Conservation (phyloP, 2,888 invertebrate species). For the Sesia bembeciformis region DNA sequence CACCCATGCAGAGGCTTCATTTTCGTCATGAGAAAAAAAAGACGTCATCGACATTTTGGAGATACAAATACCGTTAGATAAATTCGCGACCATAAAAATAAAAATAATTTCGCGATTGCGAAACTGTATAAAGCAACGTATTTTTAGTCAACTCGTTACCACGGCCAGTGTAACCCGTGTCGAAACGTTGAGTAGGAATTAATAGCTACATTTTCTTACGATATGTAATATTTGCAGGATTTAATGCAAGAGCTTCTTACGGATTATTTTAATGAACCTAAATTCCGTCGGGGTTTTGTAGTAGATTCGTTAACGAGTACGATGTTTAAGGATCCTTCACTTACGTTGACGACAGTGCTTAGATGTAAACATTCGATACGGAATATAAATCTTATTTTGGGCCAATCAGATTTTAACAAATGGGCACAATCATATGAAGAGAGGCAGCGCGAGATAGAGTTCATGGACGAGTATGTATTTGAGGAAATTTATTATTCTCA, state of each 20-base stretch:
- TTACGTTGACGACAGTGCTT: conserved; percentile 40
- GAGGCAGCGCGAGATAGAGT: conserved; percentile 35
- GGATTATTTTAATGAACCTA: conserved; percentile 37
- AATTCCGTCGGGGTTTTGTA: conserved; percentile 48
- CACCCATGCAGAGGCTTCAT: too few species aligned
- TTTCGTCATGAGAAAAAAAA: too few species aligned
- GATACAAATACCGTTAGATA: too few species aligned
- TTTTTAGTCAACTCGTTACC: too few species aligned
- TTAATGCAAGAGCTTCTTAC: conserved; percentile 43
- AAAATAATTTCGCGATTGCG: too few species aligned
- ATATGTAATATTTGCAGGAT: conserved; percentile 30
- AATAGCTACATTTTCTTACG: too few species aligned
- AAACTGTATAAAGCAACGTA: too few species aligned
- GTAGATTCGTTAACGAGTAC: conserved; percentile 51
- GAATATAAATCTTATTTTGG: conserved; percentile 50
- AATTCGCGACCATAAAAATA: too few species aligned
- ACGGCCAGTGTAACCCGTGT: too few species aligned
- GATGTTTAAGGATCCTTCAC: conserved; percentile 38
- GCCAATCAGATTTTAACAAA: conserved; percentile 51
- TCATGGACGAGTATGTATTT: conserved; percentile 35
- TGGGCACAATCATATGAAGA: conserved; percentile 55
- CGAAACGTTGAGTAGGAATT: too few species aligned
- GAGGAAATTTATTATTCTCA: too few species aligned
- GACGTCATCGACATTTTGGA: too few species aligned
- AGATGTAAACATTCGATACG: conserved; percentile 45